Base-by-base conservation (phyloP, 2,113 vertebrate genomes). In the Pachycephala philippinensis region DNA sequence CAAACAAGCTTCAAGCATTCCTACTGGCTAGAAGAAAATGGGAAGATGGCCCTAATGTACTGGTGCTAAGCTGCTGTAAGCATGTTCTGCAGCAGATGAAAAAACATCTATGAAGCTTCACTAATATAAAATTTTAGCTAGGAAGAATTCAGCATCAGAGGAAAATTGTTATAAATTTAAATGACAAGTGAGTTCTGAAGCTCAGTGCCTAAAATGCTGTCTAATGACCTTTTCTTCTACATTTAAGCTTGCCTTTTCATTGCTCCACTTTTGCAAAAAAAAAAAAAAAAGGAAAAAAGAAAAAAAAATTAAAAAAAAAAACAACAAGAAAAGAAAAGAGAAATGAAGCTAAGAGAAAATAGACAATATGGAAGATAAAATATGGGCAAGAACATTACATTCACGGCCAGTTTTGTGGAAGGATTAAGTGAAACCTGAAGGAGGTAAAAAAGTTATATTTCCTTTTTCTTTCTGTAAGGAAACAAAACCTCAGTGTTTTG, bases 301-400 rank as follows among this genome's bases (percentile, higher is more conserved):
- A 7, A 12, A 5, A 17, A 35, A 45, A 35, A 27, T 7, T 4
- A 18, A 45, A 45, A 21, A 30, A 35, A 17, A 24, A 23, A 7
- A 3, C 2, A 10, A 5, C 1, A 21, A 21, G 3, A 39, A 13
- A 21, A 21, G 3, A 39, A 13, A 28, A 50, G 27, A 21, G 4
- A 11, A 1, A 13, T 18, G 40, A 69, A 50, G 5, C 7, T 33
- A 72, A 23, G 5, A 66, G 14, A 83, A 2, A 30, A 28, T 27
- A 50, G 14, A 83, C 3, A 30, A 28, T 27, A 50, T 3, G 23
- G 16, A 78, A 68, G 17, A 69, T 9, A 60, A 69, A 54, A 78
- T 42, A 65, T 9, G 2, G 78, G 9, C 15, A 88, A 45, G 65
- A 85, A 37, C 5, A 33, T 74, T 54, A 14, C 0, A 5, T 47